Conservation (phyloP, 2,113 vertebrate genomes). For the Chaenogobius annularis region DNA sequence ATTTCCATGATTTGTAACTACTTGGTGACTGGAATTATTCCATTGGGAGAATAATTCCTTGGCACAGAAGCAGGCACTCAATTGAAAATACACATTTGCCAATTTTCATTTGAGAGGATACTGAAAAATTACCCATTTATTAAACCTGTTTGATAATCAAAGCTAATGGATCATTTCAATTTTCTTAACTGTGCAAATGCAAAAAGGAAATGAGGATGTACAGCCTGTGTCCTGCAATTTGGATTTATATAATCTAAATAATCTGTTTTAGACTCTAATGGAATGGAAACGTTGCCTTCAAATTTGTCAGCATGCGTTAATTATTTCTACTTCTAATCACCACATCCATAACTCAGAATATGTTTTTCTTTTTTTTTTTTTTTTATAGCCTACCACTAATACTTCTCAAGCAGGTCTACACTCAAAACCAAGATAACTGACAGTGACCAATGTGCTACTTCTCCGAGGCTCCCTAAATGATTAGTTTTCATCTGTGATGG, state of each 20-base stretch:
- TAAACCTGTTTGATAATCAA: conserved; percentile 70
- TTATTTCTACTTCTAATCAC: no score
- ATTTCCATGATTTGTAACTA: conserved; percentile 77
- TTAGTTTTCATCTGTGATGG: background rate
- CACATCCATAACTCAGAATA: no score
- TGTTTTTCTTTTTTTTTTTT: no score
- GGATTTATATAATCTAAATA: conserved; percentile 32
- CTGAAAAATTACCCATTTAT: conserved; percentile 69
- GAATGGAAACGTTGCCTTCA: background rate
- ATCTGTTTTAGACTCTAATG: conserved; percentile 46
- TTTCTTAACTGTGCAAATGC: conserved; percentile 54
- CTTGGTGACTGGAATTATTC: conserved; percentile 65
- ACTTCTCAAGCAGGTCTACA: no score
- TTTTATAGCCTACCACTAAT: no score
- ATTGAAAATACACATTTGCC: conserved; percentile 68
- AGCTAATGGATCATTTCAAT: conserved; percentile 66
- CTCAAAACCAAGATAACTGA: no score
- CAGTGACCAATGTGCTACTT: no score
- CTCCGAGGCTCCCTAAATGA: background rate
- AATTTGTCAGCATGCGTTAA: background rate
- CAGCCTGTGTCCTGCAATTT: conserved; percentile 44
- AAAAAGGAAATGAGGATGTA: conserved; percentile 41
- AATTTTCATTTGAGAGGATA: conserved; percentile 69
- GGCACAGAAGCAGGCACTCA: conserved; percentile 55
- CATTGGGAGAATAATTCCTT: conserved; percentile 63